These are phyloP conservation scores for Turritopsis dohrnii DNA, from an alignment of 30 jellyfish, hydroid and myxozoan species.

Conservation along the genomic window DNA sequence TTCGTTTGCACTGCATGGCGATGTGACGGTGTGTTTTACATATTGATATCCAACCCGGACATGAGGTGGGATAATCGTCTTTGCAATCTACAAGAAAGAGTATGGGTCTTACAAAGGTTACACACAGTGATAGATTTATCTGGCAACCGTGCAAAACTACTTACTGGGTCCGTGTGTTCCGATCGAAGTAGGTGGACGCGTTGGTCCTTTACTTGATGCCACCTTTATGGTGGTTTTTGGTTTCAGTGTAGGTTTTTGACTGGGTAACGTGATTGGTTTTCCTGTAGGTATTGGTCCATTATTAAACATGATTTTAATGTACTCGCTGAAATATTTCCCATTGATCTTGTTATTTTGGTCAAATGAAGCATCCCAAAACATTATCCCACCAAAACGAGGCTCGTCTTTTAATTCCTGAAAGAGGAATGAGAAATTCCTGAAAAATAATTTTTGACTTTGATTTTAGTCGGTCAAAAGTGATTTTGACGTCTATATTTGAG, in stretches of 20 bases:
- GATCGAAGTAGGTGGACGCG: neutral
- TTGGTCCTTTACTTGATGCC: neutral
- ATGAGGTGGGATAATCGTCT: neutral
- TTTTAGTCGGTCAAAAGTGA: no score
- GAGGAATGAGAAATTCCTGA: no score
- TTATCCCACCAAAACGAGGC: constrained; percentile 96
- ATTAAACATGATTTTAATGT: constrained; percentile 67
- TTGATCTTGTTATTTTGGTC: constrained; percentile 90
- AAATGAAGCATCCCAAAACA: constrained; percentile 99
- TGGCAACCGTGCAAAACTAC: neutral
- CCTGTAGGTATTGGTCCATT: constrained; percentile 75
- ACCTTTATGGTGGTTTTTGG: neutral
- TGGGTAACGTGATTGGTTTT: constrained; percentile 82
- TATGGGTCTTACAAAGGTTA: neutral
- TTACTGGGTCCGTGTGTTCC: neutral
- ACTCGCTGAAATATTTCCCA: constrained; percentile 88
- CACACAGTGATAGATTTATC: neutral
- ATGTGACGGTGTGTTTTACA: neutral
- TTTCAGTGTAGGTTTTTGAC: constrained; percentile 6
- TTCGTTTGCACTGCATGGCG: neutral
- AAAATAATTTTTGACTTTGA: no score
- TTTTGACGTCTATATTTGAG: no score
- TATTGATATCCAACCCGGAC: neutral
- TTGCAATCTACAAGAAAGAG: neutral
- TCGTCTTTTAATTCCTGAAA: constrained; percentile 69